phyloP scores from a whole-genome alignment of 2,113 vertebrate species.

The Melanerpes aurifrons region DNA sequence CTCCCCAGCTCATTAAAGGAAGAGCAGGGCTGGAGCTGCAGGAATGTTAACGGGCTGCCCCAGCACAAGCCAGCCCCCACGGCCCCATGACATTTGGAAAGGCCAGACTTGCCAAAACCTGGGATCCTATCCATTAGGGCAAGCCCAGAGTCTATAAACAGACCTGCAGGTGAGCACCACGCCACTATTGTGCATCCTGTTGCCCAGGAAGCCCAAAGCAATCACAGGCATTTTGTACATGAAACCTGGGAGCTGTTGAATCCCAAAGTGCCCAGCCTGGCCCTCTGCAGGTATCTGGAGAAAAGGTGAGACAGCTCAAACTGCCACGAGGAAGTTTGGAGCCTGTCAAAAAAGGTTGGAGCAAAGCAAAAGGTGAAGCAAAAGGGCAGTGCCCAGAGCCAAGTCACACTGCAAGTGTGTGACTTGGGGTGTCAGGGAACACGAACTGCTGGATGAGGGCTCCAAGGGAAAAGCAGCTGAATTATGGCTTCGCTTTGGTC shows the following conservation, averaged over 20 bases:
- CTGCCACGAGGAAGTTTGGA: neutral
- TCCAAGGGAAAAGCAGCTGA: neutral
- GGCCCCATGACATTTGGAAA: neutral
- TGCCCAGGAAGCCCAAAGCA: neutral
- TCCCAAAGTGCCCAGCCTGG: neutral
- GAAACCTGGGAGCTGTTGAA: neutral
- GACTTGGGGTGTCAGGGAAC: accelerated
- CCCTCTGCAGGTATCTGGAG: neutral
- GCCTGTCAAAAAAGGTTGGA: neutral
- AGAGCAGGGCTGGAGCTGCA: neutral
- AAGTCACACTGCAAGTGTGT: neutral
- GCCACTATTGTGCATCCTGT: neutral
- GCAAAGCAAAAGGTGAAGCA: neutral
- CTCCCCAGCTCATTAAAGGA: neutral
- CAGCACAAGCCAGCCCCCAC: neutral
- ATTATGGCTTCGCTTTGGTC: accelerated
- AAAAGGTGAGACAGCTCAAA: neutral
- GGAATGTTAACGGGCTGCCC: constrained; percentile 14
- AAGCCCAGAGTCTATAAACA: constrained; percentile 40
- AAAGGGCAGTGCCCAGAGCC: neutral
- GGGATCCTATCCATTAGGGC: constrained; percentile 18
- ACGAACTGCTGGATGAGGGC: neutral
- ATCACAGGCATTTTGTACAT: neutral
- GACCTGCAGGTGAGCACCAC: neutral
- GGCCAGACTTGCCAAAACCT: constrained; percentile 17